A percentile compares a stretch with the other conserved stretches of the same genome.
These are phyloP conservation scores for Notiomystis cincta DNA, from an alignment of 2,113 vertebrate species.

Conservation along the genomic window DNA sequence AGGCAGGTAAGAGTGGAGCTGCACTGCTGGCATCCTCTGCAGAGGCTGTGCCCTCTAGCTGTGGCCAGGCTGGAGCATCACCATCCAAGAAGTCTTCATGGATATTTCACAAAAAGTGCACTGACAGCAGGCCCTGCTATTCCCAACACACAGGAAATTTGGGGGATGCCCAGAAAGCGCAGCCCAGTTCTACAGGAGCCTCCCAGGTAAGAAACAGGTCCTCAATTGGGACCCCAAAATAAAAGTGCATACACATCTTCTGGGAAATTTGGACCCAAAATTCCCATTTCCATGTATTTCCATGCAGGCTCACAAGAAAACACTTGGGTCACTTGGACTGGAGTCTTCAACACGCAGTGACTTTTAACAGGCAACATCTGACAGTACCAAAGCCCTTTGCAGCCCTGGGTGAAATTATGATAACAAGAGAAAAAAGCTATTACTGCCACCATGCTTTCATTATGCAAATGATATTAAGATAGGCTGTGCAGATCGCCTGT, in stretches of 20 bases:
- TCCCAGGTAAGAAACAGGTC: neutral
- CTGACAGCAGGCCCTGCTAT: rapidly evolving
- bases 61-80: neutral
- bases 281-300: rapidly evolving
- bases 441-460: slow-evolving; percentile 98
- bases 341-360: slow-evolving; percentile 57
- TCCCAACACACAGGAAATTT: rapidly evolving
- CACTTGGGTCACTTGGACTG: slow-evolving; percentile 59
- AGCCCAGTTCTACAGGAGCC: neutral
- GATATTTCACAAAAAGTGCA: neutral
- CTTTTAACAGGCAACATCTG: slow-evolving; percentile 83
- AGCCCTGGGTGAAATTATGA: slow-evolving; percentile 99
- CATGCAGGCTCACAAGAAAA: neutral
- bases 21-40: neutral
- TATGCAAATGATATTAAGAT: slow-evolving; percentile 99
- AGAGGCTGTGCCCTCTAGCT: too few relatives aligned
- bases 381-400: slow-evolving; percentile 83
- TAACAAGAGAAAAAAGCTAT: slow-evolving; percentile 99
- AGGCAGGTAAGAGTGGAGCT: rapidly evolving
- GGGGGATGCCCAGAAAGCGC: neutral
- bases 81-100: rapidly evolving
- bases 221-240: rapidly evolving
- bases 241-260: rapidly evolving
- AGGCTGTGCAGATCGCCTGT: slow-evolving; percentile 87
- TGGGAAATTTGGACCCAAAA: neutral